Conservation (phyloP, 2,797 vertebrate genomes). For the Tachyglossus aculeatus region DNA sequence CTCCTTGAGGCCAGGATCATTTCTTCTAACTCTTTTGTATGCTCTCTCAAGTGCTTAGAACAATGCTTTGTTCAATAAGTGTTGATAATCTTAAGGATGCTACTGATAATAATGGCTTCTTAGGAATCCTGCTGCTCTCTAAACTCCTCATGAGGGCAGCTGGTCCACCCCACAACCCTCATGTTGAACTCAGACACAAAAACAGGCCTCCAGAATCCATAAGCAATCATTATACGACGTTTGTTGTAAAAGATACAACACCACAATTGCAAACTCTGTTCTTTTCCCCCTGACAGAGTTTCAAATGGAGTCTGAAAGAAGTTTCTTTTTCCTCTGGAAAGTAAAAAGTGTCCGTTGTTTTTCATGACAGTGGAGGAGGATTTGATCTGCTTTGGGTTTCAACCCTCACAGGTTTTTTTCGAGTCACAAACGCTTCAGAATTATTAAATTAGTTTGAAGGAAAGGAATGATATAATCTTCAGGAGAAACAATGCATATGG, state of each 20-base stretch:
- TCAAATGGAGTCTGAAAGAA: no score
- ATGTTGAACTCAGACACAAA: no score
- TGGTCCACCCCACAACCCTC: no score
- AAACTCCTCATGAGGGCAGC: no score
- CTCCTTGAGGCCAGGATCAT: constrained; percentile 39
- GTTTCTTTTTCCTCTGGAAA: no score
- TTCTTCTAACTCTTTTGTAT: neutral
- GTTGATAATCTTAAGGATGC: no score
- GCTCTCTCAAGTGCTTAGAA: neutral
- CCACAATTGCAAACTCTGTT: constrained; percentile 30
- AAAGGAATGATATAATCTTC: constrained; percentile 23
- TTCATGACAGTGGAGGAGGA: neutral
- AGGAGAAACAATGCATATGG: constrained; percentile 25
- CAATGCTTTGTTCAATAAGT: constrained; percentile 20
- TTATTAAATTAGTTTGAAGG: constrained; percentile 24
- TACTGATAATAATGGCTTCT: no score
- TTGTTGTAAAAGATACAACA: no score
- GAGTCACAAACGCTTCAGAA: constrained; percentile 13
- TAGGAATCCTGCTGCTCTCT: no score
- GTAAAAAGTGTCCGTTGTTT: neutral
- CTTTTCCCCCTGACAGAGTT: constrained; percentile 15
- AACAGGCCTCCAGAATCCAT: no score
- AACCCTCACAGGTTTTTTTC: neutral
- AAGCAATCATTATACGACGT: no score
- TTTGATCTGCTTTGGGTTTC: constrained; percentile 20